phyloP scores from a whole-genome alignment of 1,140 invertebrate genomes.

The Neuroterus valhalla region DNA sequence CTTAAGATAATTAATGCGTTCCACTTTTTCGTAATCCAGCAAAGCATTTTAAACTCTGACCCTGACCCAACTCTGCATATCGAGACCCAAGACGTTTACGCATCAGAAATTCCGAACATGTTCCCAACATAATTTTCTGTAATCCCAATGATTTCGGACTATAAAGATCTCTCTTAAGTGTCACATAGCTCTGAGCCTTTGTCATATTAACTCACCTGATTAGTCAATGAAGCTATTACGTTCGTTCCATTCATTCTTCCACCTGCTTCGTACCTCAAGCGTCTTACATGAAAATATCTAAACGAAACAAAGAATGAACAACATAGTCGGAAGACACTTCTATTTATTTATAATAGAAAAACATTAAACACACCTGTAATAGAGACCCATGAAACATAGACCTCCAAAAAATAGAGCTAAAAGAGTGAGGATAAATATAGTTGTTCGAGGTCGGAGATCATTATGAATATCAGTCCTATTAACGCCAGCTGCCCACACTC shows the following conservation, averaged over 20 bases:
- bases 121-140: too few species aligned
- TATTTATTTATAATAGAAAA: not conserved
- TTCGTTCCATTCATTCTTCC: conserved; percentile 74
- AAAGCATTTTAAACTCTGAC: too few species aligned
- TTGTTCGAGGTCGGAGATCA: conserved; percentile 65
- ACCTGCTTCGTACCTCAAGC: conserved; percentile 80
- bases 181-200: too few species aligned
- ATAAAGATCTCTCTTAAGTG: too few species aligned
- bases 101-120: too few species aligned
- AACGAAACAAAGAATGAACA: conserved; percentile 19
- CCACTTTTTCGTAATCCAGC: too few species aligned
- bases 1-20: too few species aligned
- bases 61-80: too few species aligned
- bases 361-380: conserved; percentile 79
- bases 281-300: conserved; percentile 82
- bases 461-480: conserved; percentile 62
- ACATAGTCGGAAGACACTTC: not conserved
- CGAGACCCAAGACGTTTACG: too few species aligned
- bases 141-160: too few species aligned
- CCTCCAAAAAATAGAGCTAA: conserved; percentile 82
- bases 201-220: conserved; percentile 55
- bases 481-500: conserved; percentile 81
- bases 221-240: conserved; percentile 60
- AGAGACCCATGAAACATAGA: conserved; percentile 89
- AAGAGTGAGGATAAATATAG: conserved; percentile 77